Conservation (phyloP, 2,113 vertebrate genomes). For the Petaurus breviceps region DNA sequence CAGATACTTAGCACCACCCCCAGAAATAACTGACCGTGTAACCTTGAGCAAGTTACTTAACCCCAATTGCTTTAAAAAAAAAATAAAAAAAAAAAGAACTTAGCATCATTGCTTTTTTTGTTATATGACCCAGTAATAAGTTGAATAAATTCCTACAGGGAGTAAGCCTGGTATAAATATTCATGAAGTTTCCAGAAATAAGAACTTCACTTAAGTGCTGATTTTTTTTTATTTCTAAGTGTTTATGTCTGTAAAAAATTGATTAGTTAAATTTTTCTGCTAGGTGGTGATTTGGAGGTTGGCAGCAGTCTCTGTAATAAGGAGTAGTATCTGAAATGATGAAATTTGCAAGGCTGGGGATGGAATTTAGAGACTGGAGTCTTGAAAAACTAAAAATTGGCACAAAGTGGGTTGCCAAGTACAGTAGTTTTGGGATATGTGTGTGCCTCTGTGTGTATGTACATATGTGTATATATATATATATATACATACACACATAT, state of each 20-base stretch:
- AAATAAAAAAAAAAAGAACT: too few species aligned
- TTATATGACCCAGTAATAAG: conserved; percentile 75
- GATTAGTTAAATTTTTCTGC: conserved; percentile 83
- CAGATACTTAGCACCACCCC: too few species aligned
- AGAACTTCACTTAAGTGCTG: conserved; percentile 81
- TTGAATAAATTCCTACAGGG: conserved; percentile 82
- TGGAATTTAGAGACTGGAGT: neutral
- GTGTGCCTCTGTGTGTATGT: too few species aligned
- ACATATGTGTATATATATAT: too few species aligned
- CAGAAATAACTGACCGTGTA: too few species aligned
- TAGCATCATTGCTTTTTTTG: conserved; percentile 78
- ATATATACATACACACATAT: too few species aligned
- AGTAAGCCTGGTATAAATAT: conserved; percentile 84
- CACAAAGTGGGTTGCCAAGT: fast-evolving
- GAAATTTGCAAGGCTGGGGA: conserved; percentile 67
- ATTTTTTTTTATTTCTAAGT: conserved; percentile 84
- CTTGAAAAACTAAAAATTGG: neutral
- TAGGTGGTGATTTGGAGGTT: conserved; percentile 80
- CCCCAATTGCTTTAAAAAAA: too few species aligned
- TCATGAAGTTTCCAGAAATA: conserved; percentile 81
- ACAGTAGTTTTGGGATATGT: fast-evolving
- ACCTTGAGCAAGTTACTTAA: too few species aligned
- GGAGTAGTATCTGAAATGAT: conserved; percentile 72
- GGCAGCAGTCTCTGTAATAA: conserved; percentile 76
- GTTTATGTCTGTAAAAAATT: conserved; percentile 81